A percentile compares a stretch with the other conserved stretches of the same genome.
These are phyloP conservation scores for Pitta sordida DNA, from an alignment of 2,113 vertebrate species.

Conservation along the genomic window DNA sequence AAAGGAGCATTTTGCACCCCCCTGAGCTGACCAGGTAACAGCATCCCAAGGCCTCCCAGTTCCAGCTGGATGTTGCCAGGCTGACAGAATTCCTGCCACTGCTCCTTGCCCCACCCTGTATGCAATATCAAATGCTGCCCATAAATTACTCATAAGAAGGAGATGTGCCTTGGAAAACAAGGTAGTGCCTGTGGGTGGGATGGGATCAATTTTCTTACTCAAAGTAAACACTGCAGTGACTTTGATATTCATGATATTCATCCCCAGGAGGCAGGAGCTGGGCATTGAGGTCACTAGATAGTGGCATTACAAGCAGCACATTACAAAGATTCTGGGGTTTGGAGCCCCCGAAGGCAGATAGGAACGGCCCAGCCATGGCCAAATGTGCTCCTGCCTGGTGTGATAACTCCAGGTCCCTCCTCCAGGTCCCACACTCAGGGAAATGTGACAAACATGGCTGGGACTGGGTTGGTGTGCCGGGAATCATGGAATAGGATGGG, in stretches of 20 bases:
- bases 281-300: background rate
- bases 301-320: background rate
- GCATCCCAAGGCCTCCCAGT: background rate
- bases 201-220: background rate
- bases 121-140: background rate
- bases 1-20: background rate
- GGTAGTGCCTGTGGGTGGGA: background rate
- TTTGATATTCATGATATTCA: constrained; percentile 26
- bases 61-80: background rate
- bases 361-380: background rate
- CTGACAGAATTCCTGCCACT: background rate
- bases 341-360: background rate
- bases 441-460: background rate
- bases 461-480: background rate
- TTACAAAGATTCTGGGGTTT: background rate
- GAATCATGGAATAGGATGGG: background rate
- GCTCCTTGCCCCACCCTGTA: background rate
- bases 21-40: background rate
- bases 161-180: background rate
- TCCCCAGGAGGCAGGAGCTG: constrained; percentile 1
- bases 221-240: background rate
- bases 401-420: background rate
- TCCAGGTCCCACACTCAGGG: background rate
- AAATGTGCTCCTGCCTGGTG: background rate
- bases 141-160: background rate